A percentile compares a stretch with the other conserved stretches of the same genome.
phyloP scores from a whole-genome alignment of 2,113 vertebrate species.

The Chroicocephalus ridibundus region DNA sequence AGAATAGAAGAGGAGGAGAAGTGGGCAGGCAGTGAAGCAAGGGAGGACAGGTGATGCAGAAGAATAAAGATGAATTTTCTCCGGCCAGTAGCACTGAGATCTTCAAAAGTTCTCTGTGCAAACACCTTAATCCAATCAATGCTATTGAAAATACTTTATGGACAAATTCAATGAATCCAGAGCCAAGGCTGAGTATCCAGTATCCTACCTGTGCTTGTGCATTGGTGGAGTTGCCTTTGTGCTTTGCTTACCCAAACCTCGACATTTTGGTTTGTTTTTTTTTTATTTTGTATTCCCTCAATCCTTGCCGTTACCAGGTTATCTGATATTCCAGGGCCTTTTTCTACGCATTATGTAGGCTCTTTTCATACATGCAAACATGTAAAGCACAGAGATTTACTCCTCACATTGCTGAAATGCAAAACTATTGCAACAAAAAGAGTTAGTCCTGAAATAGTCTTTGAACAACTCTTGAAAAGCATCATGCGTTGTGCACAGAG shows the following conservation, averaged over 20 bases:
- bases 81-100: not conserved
- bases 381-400: not conserved
- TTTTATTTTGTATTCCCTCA: not conserved
- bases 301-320: not conserved
- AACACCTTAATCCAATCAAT: not conserved
- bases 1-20: not conserved
- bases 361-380: not conserved
- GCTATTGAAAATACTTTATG: not conserved
- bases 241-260: not conserved
- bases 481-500: not conserved
- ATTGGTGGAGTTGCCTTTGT: not conserved
- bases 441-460: not conserved
- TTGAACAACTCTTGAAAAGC: not conserved
- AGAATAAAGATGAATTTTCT: not conserved
- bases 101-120: not conserved
- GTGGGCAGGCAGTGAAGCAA: rapidly evolving
- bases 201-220: too few relatives aligned
- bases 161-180: not conserved
- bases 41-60: rapidly evolving
- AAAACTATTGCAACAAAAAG: not conserved
- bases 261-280: not conserved
- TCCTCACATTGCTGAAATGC: not conserved
- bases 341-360: not conserved
- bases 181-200: not conserved
- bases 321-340: not conserved